Conservation (phyloP, 2,888 invertebrate genomes). For the Volucella zonaria region DNA sequence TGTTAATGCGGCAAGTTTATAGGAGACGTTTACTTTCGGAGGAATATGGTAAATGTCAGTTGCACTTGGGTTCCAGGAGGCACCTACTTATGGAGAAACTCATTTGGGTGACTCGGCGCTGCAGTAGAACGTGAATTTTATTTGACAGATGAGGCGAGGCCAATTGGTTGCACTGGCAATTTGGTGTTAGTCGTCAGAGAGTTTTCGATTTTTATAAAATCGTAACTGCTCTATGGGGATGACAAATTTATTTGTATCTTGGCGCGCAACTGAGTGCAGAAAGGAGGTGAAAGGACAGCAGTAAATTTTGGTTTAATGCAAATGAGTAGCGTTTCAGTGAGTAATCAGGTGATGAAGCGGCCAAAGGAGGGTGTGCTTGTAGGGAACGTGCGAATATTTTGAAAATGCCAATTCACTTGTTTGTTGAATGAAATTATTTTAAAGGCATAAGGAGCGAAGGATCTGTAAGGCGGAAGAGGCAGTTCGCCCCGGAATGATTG, state of each 20-base stretch:
- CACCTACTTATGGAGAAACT: slow-evolving; percentile 15
- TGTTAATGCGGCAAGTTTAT: slow-evolving; percentile 55
- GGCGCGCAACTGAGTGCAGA: not conserved
- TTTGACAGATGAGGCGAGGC: slow-evolving; percentile 58
- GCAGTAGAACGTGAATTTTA: slow-evolving; percentile 54
- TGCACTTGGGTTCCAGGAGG: slow-evolving; percentile 48
- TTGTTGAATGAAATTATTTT: too few species aligned
- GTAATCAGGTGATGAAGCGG: too few species aligned
- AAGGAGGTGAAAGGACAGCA: not conserved
- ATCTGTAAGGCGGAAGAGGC: too few species aligned
- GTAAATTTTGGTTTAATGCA: not conserved
- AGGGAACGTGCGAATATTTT: too few species aligned
- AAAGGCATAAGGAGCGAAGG: too few species aligned
- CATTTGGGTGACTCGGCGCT: not conserved
- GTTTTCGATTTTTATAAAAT: not conserved
- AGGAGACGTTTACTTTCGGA: slow-evolving; percentile 51
- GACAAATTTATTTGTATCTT: slow-evolving; percentile 45
- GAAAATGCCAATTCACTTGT: too few species aligned
- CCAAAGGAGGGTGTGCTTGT: too few species aligned
- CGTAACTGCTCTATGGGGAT: not conserved
- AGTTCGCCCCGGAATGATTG: too few species aligned
- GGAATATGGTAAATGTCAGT: slow-evolving; percentile 65
- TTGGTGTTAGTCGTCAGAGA: slow-evolving; percentile 35
- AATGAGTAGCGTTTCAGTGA: too few species aligned
- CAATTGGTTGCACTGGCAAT: slow-evolving; percentile 29